Evolutionary conservation across 2,888 invertebrate species (phyloP).

Genomic region (Arrhopalites spinosus): DNA sequence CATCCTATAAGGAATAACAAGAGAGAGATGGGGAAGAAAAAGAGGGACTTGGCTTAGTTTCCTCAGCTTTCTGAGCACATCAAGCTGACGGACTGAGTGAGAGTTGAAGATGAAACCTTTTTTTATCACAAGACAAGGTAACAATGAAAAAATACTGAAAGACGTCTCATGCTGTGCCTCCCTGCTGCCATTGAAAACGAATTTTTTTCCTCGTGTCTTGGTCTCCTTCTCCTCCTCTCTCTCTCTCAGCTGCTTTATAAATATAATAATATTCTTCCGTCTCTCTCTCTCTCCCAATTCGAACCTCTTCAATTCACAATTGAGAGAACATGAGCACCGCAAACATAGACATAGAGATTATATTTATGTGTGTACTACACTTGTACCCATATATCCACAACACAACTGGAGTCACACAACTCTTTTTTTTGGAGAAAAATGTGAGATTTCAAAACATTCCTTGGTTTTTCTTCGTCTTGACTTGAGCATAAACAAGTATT

Average conservation of each 20-base stretch:
- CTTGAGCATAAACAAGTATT: slow-evolving; percentile 15
- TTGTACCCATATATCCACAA: not conserved
- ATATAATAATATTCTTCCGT: slow-evolving; percentile 13
- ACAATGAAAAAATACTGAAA: slow-evolving; percentile 57
- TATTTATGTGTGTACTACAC: not conserved
- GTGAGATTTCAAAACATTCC: slow-evolving; percentile 26
- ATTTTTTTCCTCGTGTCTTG: slow-evolving; percentile 46
- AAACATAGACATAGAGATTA: slow-evolving; percentile 5
- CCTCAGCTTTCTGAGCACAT: slow-evolving; percentile 13
- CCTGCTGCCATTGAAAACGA: slow-evolving; percentile 57
- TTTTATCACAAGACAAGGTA: slow-evolving; percentile 56
- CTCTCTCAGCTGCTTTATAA: slow-evolving; percentile 1
- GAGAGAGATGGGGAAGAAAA: too few species aligned
- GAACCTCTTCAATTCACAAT: slow-evolving; percentile 32
- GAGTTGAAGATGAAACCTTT: slow-evolving; percentile 56
- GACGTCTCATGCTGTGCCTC: slow-evolving; percentile 57
- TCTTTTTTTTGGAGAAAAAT: slow-evolving; percentile 3
- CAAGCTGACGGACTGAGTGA: slow-evolving; percentile 35
- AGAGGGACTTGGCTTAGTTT: slow-evolving; percentile 1
- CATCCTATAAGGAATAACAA: too few species aligned
- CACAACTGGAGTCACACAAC: not conserved
- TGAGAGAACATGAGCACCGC: slow-evolving; percentile 9
- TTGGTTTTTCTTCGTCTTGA: not conserved
- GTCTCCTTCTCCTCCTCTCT: not conserved
- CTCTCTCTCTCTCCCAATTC: slow-evolving; percentile 6